These are phyloP conservation scores for Megaceryle maxima DNA, from an alignment of 2,113 vertebrate genomes.

Conservation along the genomic window DNA sequence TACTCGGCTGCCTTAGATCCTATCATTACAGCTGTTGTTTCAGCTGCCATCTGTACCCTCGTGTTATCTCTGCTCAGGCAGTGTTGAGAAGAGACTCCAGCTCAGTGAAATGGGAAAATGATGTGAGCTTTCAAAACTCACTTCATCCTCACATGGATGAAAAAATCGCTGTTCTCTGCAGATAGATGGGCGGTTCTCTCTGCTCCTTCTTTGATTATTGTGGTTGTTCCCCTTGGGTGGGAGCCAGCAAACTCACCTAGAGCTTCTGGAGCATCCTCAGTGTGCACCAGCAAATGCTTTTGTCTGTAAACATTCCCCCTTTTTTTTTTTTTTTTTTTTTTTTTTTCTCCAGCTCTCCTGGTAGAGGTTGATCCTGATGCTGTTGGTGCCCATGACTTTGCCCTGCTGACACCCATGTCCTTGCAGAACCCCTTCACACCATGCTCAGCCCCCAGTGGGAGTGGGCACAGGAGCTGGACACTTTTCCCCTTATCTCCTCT, in stretches of 20 bases:
- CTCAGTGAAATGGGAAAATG: neutral
- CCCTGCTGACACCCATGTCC: neutral
- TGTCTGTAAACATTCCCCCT: neutral
- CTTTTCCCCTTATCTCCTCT: neutral
- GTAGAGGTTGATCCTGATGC: neutral
- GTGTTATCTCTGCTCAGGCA: slow-evolving; percentile 9
- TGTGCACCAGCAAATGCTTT: neutral
- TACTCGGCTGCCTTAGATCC: neutral
- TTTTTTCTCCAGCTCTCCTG: accelerated
- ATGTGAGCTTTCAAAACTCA: neutral
- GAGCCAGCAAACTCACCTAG: neutral
- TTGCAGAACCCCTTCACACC: neutral
- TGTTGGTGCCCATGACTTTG: neutral
- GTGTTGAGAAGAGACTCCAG: neutral
- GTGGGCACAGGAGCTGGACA: accelerated
- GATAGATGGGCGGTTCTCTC: neutral
- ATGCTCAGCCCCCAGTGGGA: neutral
- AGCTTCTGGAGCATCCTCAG: slow-evolving; percentile 5
- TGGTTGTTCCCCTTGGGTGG: neutral
- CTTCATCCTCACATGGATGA: neutral
- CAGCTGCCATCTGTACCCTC: neutral
- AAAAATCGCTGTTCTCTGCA: neutral
- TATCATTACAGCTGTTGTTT: slow-evolving; percentile 49
- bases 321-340: neutral
- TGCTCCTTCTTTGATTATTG: neutral